Percentiles rank a stretch among this genome's conserved stretches.
These are phyloP conservation scores for Zoroaster sp. DNA, from an alignment of 53 echinoderm and acorn worm genomes.

Conservation along the genomic window DNA sequence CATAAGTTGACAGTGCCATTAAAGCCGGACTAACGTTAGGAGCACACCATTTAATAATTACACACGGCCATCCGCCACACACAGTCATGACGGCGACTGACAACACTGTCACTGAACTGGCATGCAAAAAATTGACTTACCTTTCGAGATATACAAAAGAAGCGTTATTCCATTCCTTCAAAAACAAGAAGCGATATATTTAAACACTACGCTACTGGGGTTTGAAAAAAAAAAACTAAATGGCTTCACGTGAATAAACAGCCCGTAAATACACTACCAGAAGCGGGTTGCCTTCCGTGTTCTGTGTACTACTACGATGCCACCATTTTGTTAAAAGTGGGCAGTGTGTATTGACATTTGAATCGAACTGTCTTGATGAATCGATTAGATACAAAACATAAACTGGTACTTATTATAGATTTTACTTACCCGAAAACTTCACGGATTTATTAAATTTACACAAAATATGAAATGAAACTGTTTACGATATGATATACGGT, in stretches of 20 bases:
- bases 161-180: not conserved
- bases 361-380: slow-evolving; percentile 23
- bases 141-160: not conserved
- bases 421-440: no score
- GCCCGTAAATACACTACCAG: not conserved
- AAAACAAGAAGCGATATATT: not conserved
- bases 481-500: not conserved
- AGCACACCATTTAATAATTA: no score
- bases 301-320: slow-evolving; percentile 10
- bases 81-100: not conserved
- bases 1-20: no score
- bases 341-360: slow-evolving; percentile 44
- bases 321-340: slow-evolving; percentile 45
- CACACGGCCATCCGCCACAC: no score
- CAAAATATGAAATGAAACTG: not conserved
- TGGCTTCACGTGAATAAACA: not conserved
- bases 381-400: slow-evolving; percentile 29
- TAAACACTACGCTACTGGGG: not conserved
- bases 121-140: slow-evolving; percentile 1
- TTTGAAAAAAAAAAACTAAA: not conserved
- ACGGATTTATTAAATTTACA: no score
- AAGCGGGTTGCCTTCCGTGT: slow-evolving; percentile 5
- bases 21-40: no score
- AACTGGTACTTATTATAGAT: no score
- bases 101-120: not conserved